phyloP scores from a whole-genome alignment of 2,797 vertebrate genomes.

The Zonotrichia albicollis region DNA sequence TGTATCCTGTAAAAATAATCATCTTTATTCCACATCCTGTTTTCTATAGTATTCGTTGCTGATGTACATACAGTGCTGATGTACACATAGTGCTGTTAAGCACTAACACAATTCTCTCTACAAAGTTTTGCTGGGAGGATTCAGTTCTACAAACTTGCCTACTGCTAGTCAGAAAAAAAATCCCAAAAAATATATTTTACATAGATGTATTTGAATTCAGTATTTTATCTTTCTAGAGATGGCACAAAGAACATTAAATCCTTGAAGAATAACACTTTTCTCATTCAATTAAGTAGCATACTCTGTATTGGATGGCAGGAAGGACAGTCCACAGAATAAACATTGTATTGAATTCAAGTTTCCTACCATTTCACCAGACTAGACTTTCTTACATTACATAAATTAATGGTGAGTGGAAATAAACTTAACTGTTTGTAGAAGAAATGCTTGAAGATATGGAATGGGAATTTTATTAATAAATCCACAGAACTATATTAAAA shows the following conservation, averaged over 20 bases:
- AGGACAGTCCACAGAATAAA: not conserved
- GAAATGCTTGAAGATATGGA: not conserved
- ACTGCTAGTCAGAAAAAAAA: not conserved
- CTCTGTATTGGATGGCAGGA: not conserved
- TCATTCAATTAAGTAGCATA: not conserved
- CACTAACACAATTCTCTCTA: not conserved
- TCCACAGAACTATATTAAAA: not conserved
- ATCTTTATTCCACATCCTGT: not conserved
- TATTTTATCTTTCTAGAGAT: not conserved
- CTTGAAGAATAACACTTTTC: not conserved
- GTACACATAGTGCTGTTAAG: not conserved
- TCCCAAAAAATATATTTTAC: accelerated
- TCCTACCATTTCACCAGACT: not conserved
- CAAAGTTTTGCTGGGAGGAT: not conserved
- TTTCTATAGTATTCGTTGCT: not conserved
- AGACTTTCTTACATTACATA: not conserved
- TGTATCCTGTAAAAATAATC: not conserved
- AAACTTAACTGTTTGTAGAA: not conserved
- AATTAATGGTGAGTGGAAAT: not conserved
- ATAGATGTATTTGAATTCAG: not conserved
- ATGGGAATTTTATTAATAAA: not conserved
- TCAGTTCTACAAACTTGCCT: not conserved
- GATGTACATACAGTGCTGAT: not conserved
- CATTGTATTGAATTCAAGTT: not conserved
- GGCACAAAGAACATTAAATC: not conserved